Evolutionary conservation across 2,797 vertebrate species (phyloP).

Genomic region (Phataginus tricuspis): DNA sequence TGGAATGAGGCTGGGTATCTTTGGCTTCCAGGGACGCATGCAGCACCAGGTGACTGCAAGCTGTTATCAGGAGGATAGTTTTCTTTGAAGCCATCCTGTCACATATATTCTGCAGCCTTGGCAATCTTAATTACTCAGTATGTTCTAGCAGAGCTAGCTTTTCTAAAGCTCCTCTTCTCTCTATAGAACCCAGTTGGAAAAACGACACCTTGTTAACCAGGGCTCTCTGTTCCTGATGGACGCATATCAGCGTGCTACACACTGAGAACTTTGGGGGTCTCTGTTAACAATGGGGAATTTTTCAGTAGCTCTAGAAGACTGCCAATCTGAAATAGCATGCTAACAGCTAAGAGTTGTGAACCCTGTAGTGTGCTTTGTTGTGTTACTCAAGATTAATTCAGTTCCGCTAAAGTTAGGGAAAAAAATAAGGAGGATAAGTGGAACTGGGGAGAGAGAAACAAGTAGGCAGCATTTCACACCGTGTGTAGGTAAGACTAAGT

Average conservation of each 20-base stretch:
- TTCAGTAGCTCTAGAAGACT: neutral
- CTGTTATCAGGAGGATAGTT: neutral
- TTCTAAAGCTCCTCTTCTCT: neutral
- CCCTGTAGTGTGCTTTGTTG: neutral
- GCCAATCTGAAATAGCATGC: neutral
- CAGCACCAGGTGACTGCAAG: neutral
- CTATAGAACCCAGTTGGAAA: neutral
- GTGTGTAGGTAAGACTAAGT: neutral
- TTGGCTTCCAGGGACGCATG: neutral
- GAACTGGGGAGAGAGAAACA: neutral
- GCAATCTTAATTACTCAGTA: neutral
- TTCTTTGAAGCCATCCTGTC: neutral
- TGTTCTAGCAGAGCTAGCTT: neutral
- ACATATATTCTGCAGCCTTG: neutral
- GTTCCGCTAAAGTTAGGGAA: neutral
- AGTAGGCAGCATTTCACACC: neutral
- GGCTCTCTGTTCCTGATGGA: neutral
- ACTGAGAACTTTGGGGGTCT: neutral
- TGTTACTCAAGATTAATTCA: neutral
- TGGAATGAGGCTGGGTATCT: neutral
- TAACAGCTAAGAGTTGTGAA: neutral
- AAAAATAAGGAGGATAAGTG: neutral
- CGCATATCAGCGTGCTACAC: neutral
- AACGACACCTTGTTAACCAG: neutral
- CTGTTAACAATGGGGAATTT: neutral